Evolutionary conservation across 2,113 vertebrate genomes (phyloP).

Genomic region (Solea solea): DNA sequence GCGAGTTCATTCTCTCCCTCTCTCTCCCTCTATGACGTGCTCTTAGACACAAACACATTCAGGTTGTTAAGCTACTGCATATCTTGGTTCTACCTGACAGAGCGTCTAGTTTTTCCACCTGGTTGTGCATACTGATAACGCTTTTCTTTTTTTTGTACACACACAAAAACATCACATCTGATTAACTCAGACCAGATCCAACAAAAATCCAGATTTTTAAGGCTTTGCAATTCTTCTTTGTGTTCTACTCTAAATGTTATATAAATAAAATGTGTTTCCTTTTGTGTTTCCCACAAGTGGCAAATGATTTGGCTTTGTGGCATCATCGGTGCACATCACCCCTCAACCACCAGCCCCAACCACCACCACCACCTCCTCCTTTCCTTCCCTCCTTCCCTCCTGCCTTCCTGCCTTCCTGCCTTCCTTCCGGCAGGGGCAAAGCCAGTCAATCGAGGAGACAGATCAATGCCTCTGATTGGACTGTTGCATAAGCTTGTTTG

Average conservation of each 20-base stretch:
- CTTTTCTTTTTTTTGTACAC: constrained; percentile 1
- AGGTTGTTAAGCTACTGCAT: constrained; percentile 49
- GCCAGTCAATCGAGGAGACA: constrained; percentile 58
- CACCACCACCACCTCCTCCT: background rate
- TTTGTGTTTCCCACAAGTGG: constrained; percentile 48
- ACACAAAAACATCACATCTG: constrained; percentile 36
- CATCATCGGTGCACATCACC: constrained; percentile 36
- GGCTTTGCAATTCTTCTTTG: background rate
- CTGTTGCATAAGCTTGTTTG: constrained; percentile 67
- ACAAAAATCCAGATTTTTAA: too few species aligned
- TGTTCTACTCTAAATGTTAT: background rate
- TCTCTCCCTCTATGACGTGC: background rate
- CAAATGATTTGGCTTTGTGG: constrained; percentile 47
- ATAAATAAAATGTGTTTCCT: constrained; percentile 13
- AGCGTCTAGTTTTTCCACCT: constrained; percentile 66
- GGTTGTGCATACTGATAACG: constrained; percentile 67
- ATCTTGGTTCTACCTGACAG: constrained; percentile 68
- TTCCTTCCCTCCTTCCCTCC: background rate
- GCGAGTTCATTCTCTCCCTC: constrained; percentile 2
- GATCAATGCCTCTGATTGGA: constrained; percentile 73
- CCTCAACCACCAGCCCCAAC: background rate
- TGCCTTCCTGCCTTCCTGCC: background rate
- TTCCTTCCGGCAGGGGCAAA: constrained; percentile 44
- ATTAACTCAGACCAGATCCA: constrained; percentile 4
- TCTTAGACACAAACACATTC: constrained; percentile 1